Base-by-base conservation (phyloP, 2,888 invertebrate genomes). In the Helobdella robusta region DNA sequence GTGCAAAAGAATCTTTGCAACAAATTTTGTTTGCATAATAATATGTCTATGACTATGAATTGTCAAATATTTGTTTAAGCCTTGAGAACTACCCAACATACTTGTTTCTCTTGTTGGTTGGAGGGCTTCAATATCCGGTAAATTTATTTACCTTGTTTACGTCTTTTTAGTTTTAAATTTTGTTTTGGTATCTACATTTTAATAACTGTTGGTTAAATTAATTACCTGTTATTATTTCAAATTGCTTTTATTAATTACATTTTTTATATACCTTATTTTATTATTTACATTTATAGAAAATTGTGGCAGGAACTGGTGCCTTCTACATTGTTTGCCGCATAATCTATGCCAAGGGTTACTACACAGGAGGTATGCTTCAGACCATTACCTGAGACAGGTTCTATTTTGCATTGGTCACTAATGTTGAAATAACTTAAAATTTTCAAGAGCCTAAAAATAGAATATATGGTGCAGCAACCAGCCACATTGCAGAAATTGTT, bases 301-400 rank as follows among this genome's bases (percentile, higher is more conserved):
- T 68, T 34, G 58, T 64, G 4, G 66, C 70, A 18, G 70, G 59
- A 8, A 64, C 64, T 59, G 70, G 70, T 5, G 62, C 34, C 2
- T 32, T 68, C 6, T 71, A 66, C 50, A 30, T 82, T 30, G 67
- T 74, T 15, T 78, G 80, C 18, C 74, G 81, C 66, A 73, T 82
- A 36, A 76, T 76, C 8, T 82, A 81, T 73, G 81, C 82, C 15
- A 70, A 76, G 32, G 82, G 82, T 8, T 81, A 81, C 72, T 80
- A 78, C 66, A 78, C 78, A 64, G 81, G 81, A 72, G 79, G 80
- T 80, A 71, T 71, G 70, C 60, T 44, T n/a, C 59, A 25, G n/a
- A n/a, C n/a, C n/a, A n/a, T n/a, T n/a, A n/a, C n/a, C n/a, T n/a
- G n/a, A n/a, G n/a, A n/a, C n/a, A n/a, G n/a, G n/a, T n/a, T n/a